Evolutionary conservation across 64 coral and sea anemone species (phyloP).

Genomic region (Exaiptasia diaphana): DNA sequence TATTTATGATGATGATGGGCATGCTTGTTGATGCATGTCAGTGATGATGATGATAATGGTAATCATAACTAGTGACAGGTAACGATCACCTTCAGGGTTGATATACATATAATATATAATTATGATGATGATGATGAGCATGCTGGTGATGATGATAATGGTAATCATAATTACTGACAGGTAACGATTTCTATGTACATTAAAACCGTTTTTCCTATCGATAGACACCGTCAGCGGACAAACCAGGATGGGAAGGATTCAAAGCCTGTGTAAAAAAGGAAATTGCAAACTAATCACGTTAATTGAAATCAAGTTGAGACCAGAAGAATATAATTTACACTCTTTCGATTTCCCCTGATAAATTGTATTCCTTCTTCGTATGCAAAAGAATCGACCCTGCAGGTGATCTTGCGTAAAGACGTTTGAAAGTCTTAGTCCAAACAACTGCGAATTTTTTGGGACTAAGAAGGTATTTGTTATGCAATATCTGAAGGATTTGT

Average conservation of each 20-base stretch:
- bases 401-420: too few species aligned
- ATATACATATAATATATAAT: not conserved
- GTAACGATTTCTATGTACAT: not conserved
- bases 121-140: not conserved
- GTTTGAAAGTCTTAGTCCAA: too few species aligned
- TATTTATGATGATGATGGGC: not conserved
- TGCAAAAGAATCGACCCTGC: too few species aligned
- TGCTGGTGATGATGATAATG: not conserved
- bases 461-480: too few species aligned
- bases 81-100: not conserved
- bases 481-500: too few species aligned
- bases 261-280: slow-evolving; percentile 60
- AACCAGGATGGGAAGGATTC: slow-evolving; percentile 48
- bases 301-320: too few species aligned
- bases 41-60: not conserved
- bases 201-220: not conserved
- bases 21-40: too few species aligned
- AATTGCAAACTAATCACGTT: too few species aligned
- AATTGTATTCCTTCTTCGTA: too few species aligned
- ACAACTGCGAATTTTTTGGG: too few species aligned
- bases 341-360: too few species aligned
- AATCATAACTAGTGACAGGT: not conserved
- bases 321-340: too few species aligned
- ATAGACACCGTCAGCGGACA: slow-evolving; percentile 17
- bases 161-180: not conserved